phyloP scores from a whole-genome alignment of 2,888 invertebrate species.

The Leptinotarsa haldemani region DNA sequence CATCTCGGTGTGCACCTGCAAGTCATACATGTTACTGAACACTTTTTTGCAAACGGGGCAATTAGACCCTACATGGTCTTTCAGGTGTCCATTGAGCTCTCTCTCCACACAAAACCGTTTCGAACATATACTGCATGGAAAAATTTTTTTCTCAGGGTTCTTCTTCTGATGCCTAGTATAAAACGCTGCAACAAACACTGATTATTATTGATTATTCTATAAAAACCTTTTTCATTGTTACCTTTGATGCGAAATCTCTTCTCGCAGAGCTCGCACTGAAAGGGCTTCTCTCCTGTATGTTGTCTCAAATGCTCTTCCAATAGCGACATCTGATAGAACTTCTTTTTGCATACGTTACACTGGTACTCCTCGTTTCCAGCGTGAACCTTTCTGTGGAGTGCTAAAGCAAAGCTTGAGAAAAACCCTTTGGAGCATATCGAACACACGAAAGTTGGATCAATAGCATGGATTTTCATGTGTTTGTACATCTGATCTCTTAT shows the following conservation, averaged over 20 bases:
- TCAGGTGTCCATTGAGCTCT: not conserved
- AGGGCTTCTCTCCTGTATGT: constrained; percentile 65
- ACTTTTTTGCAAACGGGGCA: not conserved
- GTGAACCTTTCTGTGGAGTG: constrained; percentile 60
- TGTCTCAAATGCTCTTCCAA: constrained; percentile 67
- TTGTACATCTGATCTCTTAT: constrained; percentile 13
- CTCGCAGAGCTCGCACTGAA: constrained; percentile 14
- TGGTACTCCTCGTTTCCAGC: constrained; percentile 59
- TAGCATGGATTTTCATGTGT: constrained; percentile 2
- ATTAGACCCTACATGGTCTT: not conserved
- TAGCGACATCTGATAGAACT: constrained; percentile 63
- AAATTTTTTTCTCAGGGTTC: not conserved
- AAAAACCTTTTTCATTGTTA: not conserved
- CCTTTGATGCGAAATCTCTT: not conserved
- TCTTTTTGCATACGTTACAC: constrained; percentile 61
- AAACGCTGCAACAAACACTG: not conserved
- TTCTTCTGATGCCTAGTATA: not conserved
- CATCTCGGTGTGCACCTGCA: not conserved
- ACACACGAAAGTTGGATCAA: constrained; percentile 6
- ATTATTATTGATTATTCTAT: not conserved
- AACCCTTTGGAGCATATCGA: not conserved
- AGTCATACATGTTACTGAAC: not conserved
- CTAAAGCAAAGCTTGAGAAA: not conserved
- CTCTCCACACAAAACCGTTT: not conserved
- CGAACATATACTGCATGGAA: not conserved